Percentiles rank a stretch among this genome's conserved stretches.
Conservation (phyloP, 2,888 invertebrate genomes). For the Bedellia somnulentella region DNA sequence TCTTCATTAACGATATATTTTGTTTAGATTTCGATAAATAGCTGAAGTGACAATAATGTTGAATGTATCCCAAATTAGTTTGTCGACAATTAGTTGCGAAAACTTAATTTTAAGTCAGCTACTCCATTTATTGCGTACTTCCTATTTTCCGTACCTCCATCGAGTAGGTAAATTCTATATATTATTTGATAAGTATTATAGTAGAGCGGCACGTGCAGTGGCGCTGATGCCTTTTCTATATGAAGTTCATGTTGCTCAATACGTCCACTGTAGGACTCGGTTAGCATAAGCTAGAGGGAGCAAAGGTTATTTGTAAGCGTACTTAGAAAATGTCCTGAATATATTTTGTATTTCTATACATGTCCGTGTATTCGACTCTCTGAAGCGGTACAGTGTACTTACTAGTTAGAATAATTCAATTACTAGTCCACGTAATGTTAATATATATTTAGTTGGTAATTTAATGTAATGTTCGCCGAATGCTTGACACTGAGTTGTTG, state of each 20-base stretch:
- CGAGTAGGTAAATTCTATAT: slow-evolving; percentile 1
- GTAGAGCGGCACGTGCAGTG: not conserved
- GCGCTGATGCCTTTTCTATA: slow-evolving; percentile 21
- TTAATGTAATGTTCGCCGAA: slow-evolving; percentile 24
- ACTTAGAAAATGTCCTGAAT: no score
- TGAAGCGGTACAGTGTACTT: slow-evolving; percentile 59
- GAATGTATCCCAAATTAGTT: no score
- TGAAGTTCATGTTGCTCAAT: slow-evolving; percentile 58
- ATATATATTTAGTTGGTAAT: slow-evolving; percentile 31
- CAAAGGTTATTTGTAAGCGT: slow-evolving; percentile 30
- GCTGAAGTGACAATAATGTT: slow-evolving; percentile 6
- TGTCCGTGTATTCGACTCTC: slow-evolving; percentile 43
- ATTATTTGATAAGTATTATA: slow-evolving; percentile 3
- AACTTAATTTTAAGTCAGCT: slow-evolving; percentile 2
- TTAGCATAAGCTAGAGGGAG: slow-evolving; percentile 43
- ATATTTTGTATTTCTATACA: slow-evolving; percentile 17
- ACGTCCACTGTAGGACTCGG: slow-evolving; percentile 30
- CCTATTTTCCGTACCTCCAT: slow-evolving; percentile 4
- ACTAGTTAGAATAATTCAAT: slow-evolving; percentile 59
- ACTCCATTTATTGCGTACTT: slow-evolving; percentile 2
- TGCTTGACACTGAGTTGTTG: slow-evolving; percentile 14
- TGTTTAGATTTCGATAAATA: no score
- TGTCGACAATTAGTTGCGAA: no score
- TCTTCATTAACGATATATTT: not conserved
- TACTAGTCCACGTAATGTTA: slow-evolving; percentile 59